Base-by-base conservation (phyloP, 2,888 invertebrate species). In the Caenorhabditis sp. region DNA sequence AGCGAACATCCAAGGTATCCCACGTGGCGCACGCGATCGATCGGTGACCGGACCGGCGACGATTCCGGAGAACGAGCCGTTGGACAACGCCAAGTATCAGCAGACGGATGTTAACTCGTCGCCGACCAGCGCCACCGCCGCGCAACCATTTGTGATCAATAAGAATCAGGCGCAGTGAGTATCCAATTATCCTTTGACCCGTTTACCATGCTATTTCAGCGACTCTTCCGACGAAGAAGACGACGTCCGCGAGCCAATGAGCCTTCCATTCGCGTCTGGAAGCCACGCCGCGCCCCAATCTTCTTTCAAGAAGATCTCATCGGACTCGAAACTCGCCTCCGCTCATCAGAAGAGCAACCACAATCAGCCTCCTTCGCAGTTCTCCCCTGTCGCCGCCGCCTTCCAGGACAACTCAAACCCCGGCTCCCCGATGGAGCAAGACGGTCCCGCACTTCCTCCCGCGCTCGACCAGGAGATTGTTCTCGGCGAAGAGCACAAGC, bases 391-490 rank as follows among this genome's bases (percentile, higher is more conserved):
- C 12, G 19, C 56, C 12, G 19, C 56, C 56, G 28, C n/a, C 28
- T 19, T 24, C 56, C 26, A 61, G 7, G 41, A 41, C 7, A 41
- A 16, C 16, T 38, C 35, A 8, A 19, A 76, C 14, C 81, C 47
- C 4, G 19, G 26, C 10, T 49, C 47, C 5, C 66, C 66, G 14
- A 51, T 68, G 35, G 66, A 68, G 4, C 66, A 87, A 6, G 90
- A 86, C 14, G 82, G 68, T 24, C 72, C 74, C 0, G 84, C 79
- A 16, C 79, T 89, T 8, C 90, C 97, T 22, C 97, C 97, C 16
- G 97, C 97, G 93, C 94, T 98, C 90, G 96, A 96, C 73, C 97
- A 97, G 93, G 98, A 98, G 93, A 97, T 97, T 19, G 94, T 98
- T 63, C 95, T 98, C 91, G 97, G 97, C 92, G 95, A 87, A 35